These are phyloP conservation scores for Pseudomugil gertrudae DNA, from an alignment of 2,797 vertebrate species.

Conservation along the genomic window DNA sequence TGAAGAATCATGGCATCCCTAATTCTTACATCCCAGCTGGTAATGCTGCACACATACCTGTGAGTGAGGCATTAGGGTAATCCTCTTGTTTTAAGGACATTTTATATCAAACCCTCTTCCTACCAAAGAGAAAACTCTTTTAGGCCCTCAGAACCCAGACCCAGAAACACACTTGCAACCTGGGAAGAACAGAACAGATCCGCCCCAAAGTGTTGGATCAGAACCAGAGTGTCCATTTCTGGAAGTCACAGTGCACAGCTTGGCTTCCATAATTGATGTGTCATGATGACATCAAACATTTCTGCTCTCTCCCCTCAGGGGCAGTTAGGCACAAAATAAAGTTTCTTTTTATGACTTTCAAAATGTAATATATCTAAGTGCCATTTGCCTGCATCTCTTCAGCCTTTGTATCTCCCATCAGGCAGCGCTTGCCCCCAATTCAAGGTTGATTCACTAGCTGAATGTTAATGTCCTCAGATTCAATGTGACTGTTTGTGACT, in stretches of 20 bases:
- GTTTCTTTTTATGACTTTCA: constrained; percentile 42
- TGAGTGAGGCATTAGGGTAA: constrained; percentile 57
- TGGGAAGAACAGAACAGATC: constrained; percentile 18
- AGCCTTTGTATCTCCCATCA: constrained; percentile 27
- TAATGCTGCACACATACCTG: constrained; percentile 55
- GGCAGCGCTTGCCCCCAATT: constrained; percentile 40
- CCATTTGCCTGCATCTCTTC: constrained; percentile 30
- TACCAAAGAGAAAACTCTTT: constrained; percentile 25
- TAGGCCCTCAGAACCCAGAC: constrained; percentile 47
- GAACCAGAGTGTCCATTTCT: constrained; percentile 42
- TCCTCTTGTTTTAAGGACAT: constrained; percentile 61
- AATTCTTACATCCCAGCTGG: constrained; percentile 26
- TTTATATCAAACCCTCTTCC: constrained; percentile 13
- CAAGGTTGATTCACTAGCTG: constrained; percentile 56
- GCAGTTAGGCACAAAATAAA: constrained; percentile 46
- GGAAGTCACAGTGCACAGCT: constrained; percentile 54
- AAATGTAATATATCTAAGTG: constrained; percentile 54
- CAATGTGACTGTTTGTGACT: constrained; percentile 51
- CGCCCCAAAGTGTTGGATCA: constrained; percentile 43
- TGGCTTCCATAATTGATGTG: constrained; percentile 59
- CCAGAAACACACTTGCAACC: constrained; percentile 27
- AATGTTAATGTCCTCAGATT: constrained; percentile 61
- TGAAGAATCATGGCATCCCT: constrained; percentile 22
- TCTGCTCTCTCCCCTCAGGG: constrained; percentile 22
- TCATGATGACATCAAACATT: constrained; percentile 48